Conservation (phyloP, 2,888 invertebrate species). For the Eustalomyia histrio region DNA sequence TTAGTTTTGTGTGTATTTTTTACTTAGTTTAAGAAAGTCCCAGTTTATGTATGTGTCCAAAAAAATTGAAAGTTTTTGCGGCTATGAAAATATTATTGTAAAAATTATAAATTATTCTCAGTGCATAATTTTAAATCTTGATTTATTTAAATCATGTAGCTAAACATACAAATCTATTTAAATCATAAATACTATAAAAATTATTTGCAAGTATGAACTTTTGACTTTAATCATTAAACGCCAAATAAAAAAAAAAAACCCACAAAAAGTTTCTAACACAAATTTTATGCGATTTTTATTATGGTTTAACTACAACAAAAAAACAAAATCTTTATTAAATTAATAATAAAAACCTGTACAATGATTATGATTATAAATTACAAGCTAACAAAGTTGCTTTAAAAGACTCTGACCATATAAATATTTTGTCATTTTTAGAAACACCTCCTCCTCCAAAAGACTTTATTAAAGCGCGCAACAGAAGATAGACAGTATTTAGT, state of each 20-base stretch:
- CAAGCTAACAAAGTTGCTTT: neutral
- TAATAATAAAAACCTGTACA: conserved; percentile 5
- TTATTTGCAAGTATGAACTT: neutral
- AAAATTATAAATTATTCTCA: too few relatives aligned
- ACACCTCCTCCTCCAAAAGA: neutral
- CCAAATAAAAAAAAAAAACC: neutral
- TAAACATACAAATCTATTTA: neutral
- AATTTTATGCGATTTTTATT: neutral
- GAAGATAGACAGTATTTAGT: neutral
- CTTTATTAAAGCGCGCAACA: neutral
- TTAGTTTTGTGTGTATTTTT: too few relatives aligned
- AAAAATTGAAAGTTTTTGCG: too few relatives aligned
- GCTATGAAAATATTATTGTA: too few relatives aligned
- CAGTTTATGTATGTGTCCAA: too few relatives aligned
- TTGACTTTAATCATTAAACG: neutral
- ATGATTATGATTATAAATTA: neutral
- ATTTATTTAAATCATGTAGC: neutral
- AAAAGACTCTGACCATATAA: conserved; percentile 14
- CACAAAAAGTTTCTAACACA: neutral
- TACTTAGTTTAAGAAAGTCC: too few relatives aligned
- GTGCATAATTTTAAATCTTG: neutral
- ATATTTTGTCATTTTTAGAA: neutral
- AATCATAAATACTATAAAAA: neutral
- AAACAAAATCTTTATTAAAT: neutral
- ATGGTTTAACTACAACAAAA: conserved; percentile 14